A percentile compares a stretch with the other conserved stretches of the same genome.
Evolutionary conservation across 1,140 invertebrate genomes (phyloP).

Genomic region (Stegodyphus mimosarum): DNA sequence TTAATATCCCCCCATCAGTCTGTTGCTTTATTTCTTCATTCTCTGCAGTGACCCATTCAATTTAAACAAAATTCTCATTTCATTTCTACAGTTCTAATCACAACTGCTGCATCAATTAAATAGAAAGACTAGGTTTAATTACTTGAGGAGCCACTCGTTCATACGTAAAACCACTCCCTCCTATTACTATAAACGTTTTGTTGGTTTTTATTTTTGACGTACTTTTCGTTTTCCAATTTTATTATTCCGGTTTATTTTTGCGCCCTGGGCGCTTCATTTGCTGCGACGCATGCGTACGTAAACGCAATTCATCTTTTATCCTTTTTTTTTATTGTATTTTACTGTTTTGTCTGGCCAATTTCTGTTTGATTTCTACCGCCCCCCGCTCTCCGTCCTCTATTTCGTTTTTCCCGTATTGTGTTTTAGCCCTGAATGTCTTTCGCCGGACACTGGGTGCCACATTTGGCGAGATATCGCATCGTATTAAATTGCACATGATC

Average conservation of each 20-base stretch:
- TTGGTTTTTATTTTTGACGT: no score
- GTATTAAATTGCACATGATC: no score
- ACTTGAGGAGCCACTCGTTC: background rate
- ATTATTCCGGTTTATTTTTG: background rate
- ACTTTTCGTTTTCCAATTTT: no score
- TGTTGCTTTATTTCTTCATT: background rate
- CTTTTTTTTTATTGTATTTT: background rate
- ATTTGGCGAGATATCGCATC: no score
- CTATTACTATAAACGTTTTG: background rate
- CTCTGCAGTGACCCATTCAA: conserved; percentile 9
- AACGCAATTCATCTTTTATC: conserved; percentile 8
- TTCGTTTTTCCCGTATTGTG: background rate
- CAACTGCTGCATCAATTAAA: conserved; percentile 35
- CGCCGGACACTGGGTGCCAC: no score
- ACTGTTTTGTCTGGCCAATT: background rate
- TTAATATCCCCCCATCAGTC: background rate
- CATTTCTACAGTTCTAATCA: conserved; percentile 1
- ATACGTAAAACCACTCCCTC: background rate
- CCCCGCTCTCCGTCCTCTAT: background rate
- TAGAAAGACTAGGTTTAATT: conserved; percentile 18
- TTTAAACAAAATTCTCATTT: conserved; percentile 18
- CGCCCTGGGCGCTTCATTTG: background rate
- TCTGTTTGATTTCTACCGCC: background rate
- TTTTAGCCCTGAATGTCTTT: no score
- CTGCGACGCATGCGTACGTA: background rate